Evolutionary conservation across 2,888 invertebrate species (phyloP).

Genomic region (Drosophila fulvimacula): DNA sequence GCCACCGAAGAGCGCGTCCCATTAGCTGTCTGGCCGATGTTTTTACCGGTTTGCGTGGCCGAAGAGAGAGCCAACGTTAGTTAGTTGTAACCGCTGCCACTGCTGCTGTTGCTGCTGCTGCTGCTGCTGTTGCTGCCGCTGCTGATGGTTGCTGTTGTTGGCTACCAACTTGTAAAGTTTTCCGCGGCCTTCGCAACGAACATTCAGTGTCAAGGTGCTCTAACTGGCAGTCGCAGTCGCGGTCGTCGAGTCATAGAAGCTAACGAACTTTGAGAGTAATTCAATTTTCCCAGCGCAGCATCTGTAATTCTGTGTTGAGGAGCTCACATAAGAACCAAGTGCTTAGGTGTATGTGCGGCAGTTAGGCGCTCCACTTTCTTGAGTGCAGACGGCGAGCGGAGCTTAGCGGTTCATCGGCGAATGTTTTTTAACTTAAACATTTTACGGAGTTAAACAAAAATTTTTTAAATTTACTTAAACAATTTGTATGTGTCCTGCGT

Average conservation of each 20-base stretch:
- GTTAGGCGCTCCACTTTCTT: constrained; percentile 77
- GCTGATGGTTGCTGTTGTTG: constrained; percentile 31
- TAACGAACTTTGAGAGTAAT: constrained; percentile 71
- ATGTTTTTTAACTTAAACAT: constrained; percentile 23
- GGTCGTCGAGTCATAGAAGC: constrained; percentile 63
- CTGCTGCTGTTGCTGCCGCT: constrained; percentile 10
- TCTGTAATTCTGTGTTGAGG: constrained; percentile 46
- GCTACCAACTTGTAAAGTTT: constrained; percentile 75
- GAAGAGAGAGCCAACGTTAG: constrained; percentile 56
- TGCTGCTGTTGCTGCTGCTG: constrained; percentile 13
- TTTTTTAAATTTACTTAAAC: constrained; percentile 12
- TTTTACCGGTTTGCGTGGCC: constrained; percentile 71
- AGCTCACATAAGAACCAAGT: constrained; percentile 76
- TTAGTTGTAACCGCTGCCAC: constrained; percentile 34
- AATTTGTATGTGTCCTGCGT: constrained; percentile 59
- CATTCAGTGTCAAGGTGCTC: constrained; percentile 80
- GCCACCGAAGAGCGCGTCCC: constrained; percentile 25
- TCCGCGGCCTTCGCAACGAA: constrained; percentile 73
- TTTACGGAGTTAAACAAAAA: constrained; percentile 25
- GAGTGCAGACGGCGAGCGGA: constrained; percentile 68
- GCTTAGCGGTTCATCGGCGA: constrained; percentile 59
- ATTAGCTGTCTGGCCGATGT: constrained; percentile 63
- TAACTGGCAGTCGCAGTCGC: constrained; percentile 75
- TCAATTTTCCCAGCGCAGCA: constrained; percentile 62
- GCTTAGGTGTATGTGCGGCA: constrained; percentile 63